Percentiles rank a stretch among this genome's conserved stretches.
phyloP scores from a whole-genome alignment of 2,888 invertebrate species.

The Drosophila buzzatii region DNA sequence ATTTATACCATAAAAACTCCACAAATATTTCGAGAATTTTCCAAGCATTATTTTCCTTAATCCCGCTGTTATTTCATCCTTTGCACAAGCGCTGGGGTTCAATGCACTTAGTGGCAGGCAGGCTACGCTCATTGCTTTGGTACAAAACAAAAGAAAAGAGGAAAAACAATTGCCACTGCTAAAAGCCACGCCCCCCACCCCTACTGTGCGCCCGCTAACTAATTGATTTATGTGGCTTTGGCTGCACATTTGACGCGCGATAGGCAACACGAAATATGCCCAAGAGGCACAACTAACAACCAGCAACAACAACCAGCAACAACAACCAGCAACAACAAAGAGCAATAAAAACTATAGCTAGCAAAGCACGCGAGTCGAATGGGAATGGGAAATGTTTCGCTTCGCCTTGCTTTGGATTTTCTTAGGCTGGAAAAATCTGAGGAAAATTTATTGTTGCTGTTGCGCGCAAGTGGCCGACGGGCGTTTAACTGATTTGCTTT shows the following conservation, averaged over 20 bases:
- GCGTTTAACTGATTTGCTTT: slow-evolving; percentile 65
- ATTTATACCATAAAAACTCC: background rate
- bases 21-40: background rate
- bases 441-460: slow-evolving; percentile 13
- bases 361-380: slow-evolving; percentile 65
- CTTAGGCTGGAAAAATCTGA: slow-evolving; percentile 24
- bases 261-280: slow-evolving; percentile 68
- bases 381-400: slow-evolving; percentile 39
- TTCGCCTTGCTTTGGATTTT: slow-evolving; percentile 18
- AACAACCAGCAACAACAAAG: slow-evolving; percentile 35
- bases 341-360: slow-evolving; percentile 11
- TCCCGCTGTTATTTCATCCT: background rate
- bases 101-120: slow-evolving; percentile 3
- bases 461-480: slow-evolving; percentile 46
- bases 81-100: slow-evolving; percentile 10
- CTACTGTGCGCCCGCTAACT: slow-evolving; percentile 29
- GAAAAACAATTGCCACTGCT: slow-evolving; percentile 18
- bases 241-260: slow-evolving; percentile 60
- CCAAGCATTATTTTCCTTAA: background rate
- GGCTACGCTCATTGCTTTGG: background rate
- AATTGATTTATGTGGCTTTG: slow-evolving; percentile 68
- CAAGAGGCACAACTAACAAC: slow-evolving; percentile 24
- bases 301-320: slow-evolving; percentile 15
- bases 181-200: slow-evolving; percentile 3
- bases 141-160: too few species aligned